Conservation (phyloP, 1,140 invertebrate species). For the Drosophila nannoptera region DNA sequence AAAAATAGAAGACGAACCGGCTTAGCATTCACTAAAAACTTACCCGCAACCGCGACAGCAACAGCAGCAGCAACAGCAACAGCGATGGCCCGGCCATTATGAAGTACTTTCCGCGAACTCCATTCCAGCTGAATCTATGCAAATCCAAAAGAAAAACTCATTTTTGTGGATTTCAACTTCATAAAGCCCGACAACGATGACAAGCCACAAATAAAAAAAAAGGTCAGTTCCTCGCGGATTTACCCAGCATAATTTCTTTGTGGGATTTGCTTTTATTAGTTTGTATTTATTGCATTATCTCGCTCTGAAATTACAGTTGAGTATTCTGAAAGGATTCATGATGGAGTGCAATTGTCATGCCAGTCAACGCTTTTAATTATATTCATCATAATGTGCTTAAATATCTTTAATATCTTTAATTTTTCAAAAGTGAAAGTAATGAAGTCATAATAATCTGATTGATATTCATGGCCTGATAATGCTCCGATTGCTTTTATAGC, state of each 20-base stretch:
- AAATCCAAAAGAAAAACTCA: slow-evolving; percentile 70
- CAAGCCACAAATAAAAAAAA: neutral
- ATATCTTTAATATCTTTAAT: no score
- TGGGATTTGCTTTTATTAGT: no score
- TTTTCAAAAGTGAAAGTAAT: no score
- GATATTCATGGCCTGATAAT: no score
- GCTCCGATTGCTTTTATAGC: no score
- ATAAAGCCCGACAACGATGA: slow-evolving; percentile 42
- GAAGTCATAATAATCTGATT: no score
- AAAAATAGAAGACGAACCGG: slow-evolving; percentile 26
- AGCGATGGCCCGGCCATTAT: slow-evolving; percentile 43
- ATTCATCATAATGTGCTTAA: no score
- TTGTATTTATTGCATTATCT: no score
- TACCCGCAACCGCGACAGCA: slow-evolving; percentile 20
- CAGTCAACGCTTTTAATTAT: no score
- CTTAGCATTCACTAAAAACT: slow-evolving; percentile 64
- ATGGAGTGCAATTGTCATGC: no score
- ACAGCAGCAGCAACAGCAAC: slow-evolving; percentile 28
- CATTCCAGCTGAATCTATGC: slow-evolving; percentile 73
- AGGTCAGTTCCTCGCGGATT: slow-evolving; percentile 5
- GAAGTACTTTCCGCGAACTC: slow-evolving; percentile 15
- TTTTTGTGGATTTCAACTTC: slow-evolving; percentile 71
- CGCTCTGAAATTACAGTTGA: no score
- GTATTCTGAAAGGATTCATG: no score
- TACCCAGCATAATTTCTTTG: neutral